Conservation (phyloP, 2,113 vertebrate genomes). For the Promerops cafer region DNA sequence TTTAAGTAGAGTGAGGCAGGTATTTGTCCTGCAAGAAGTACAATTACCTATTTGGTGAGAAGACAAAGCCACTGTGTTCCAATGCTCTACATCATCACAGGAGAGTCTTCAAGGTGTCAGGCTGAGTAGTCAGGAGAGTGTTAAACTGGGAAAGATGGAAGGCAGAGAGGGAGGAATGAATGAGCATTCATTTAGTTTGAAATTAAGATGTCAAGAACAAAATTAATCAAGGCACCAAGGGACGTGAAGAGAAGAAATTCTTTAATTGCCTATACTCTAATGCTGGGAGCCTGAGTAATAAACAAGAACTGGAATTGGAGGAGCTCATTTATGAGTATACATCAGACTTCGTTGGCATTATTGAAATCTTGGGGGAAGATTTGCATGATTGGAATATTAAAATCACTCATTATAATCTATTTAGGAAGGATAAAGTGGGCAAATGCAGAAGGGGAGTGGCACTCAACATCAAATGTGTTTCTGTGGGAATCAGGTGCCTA, state of each 20-base stretch:
- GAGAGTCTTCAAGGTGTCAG: background rate
- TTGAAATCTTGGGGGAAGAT: constrained; percentile 57
- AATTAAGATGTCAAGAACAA: constrained; percentile 68
- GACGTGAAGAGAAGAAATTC: constrained; percentile 56
- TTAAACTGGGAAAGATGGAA: constrained; percentile 35
- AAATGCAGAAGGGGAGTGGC: constrained; percentile 53
- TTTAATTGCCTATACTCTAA: constrained; percentile 63
- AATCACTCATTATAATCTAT: constrained; percentile 47
- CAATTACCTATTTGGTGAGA: background rate
- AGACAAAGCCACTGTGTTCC: background rate
- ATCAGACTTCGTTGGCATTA: constrained; percentile 54
- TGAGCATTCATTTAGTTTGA: constrained; percentile 36
- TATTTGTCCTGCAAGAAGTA: background rate
- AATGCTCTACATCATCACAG: background rate
- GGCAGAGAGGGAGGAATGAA: constrained; percentile 27
- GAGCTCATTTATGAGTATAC: constrained; percentile 63
- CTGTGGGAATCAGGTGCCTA: constrained; percentile 26
- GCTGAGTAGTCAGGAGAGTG: constrained; percentile 43
- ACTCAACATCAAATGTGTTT: background rate
- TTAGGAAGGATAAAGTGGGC: constrained; percentile 46
- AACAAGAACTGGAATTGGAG: constrained; percentile 58
- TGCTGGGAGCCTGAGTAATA: constrained; percentile 58
- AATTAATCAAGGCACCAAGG: constrained; percentile 66
- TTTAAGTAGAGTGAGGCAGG: background rate
- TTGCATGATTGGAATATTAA: constrained; percentile 65